A percentile compares a stretch with the other conserved stretches of the same genome.
Conservation (phyloP, 37 sponge, comb jelly and placozoan genomes). For the Petrosia ficiformis region DNA sequence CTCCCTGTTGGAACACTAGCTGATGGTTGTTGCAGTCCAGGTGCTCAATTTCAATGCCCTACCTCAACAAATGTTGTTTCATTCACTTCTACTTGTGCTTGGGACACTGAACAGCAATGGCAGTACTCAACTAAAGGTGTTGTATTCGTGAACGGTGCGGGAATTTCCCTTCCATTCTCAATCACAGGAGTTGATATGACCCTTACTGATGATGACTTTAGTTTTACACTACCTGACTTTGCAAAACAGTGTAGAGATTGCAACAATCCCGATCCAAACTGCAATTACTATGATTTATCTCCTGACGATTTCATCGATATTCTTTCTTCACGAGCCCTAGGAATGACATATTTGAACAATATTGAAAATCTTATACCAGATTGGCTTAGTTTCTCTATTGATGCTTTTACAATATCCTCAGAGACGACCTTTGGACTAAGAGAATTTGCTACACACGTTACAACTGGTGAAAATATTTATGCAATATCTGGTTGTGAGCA, state of each 20-base stretch:
- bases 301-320: conserved; percentile 20
- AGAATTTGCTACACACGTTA: not conserved
- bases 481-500: not conserved
- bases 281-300: conserved; percentile 4
- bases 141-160: conserved; percentile 4
- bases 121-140: not conserved
- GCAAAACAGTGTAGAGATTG: not conserved
- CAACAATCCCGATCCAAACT: not conserved
- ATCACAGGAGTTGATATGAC: conserved; percentile 13
- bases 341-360: conserved; percentile 5
- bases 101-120: not conserved
- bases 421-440: not conserved
- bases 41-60: conserved; percentile 8
- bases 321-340: conserved; percentile 6
- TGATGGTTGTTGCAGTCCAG: conserved; percentile 14
- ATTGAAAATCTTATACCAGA: conserved; percentile 1
- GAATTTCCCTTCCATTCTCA: conserved; percentile 9
- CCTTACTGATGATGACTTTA: not conserved
- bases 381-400: conserved; percentile 5
- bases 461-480: not conserved
- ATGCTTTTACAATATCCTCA: not conserved
- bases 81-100: conserved; percentile 11
- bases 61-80: conserved; percentile 2
- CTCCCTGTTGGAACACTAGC: not conserved
- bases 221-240: not conserved